These are phyloP conservation scores for Muntiacus muntjak DNA, from an alignment of 2,113 vertebrate species.

Conservation along the genomic window DNA sequence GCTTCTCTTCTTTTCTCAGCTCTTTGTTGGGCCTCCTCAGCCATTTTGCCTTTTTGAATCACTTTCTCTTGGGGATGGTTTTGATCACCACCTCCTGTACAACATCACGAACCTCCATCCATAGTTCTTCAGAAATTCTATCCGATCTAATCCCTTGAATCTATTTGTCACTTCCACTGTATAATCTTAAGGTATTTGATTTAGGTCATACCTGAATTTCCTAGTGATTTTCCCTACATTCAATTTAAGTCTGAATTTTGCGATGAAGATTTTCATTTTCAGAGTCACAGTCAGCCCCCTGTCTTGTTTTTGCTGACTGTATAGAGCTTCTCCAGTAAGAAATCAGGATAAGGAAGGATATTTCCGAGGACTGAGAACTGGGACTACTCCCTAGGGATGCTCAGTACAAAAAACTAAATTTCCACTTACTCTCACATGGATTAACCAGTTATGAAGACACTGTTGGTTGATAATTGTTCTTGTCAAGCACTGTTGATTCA, in stretches of 20 bases:
- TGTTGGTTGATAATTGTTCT: slow-evolving; percentile 50
- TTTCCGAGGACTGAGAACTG: background rate
- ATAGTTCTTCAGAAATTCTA: background rate
- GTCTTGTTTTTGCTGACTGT: background rate
- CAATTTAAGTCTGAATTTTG: background rate
- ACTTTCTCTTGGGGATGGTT: background rate
- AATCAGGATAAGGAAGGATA: background rate
- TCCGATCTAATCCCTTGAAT: too few relatives aligned
- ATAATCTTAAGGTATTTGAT: too few relatives aligned
- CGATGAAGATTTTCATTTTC: background rate
- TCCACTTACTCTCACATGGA: slow-evolving; percentile 33
- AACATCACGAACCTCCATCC: background rate
- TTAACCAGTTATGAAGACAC: slow-evolving; percentile 68
- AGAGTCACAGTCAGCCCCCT: background rate
- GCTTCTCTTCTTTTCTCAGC: background rate
- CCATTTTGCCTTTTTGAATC: background rate
- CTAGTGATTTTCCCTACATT: background rate
- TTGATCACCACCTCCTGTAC: background rate
- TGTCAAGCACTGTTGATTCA: slow-evolving; percentile 50
- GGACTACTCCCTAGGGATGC: background rate
- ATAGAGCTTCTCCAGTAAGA: background rate
- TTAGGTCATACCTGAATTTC: background rate
- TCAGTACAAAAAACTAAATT: slow-evolving; percentile 59
- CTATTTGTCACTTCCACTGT: too few relatives aligned
- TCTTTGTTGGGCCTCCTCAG: background rate